Conservation (phyloP, 2,888 invertebrate species). For the Panzeria rudis region DNA sequence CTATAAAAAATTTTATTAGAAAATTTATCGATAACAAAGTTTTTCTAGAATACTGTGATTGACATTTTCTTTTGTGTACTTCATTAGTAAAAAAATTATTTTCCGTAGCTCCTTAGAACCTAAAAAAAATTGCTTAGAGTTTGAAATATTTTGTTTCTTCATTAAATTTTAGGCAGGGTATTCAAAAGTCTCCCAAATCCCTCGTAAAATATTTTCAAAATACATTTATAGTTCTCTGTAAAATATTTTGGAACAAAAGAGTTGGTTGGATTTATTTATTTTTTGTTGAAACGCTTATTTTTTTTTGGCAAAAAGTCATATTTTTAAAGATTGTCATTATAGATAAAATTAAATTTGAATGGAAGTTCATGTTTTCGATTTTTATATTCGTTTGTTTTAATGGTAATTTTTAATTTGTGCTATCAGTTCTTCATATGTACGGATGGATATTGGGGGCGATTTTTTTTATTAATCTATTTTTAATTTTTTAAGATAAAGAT, state of each 20-base stretch:
- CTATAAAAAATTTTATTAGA: too few species aligned
- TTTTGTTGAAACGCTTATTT: slow-evolving; percentile 6
- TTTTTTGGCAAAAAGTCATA: slow-evolving; percentile 65
- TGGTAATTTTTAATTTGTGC: slow-evolving; percentile 57
- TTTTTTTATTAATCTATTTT: slow-evolving; percentile 39
- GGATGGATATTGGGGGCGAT: slow-evolving; percentile 58
- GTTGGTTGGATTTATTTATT: slow-evolving; percentile 24
- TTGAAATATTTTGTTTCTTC: too few species aligned
- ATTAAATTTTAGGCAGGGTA: neutral
- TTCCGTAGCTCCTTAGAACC: neutral
- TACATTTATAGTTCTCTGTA: neutral
- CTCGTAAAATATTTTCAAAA: neutral
- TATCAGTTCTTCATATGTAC: slow-evolving; percentile 23
- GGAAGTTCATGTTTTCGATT: slow-evolving; percentile 42
- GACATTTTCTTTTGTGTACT: too few species aligned
- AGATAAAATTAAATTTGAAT: slow-evolving; percentile 71
- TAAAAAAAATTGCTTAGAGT: neutral
- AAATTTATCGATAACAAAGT: too few species aligned
- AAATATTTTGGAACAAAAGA: slow-evolving; percentile 19
- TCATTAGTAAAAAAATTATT: too few species aligned
- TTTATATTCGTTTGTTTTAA: slow-evolving; percentile 35
- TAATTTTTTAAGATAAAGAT: slow-evolving; percentile 54
- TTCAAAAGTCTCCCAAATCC: neutral
- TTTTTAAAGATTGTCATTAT: slow-evolving; percentile 71
- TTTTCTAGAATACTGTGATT: too few species aligned